phyloP scores from a whole-genome alignment of 2,888 invertebrate genomes.

The Caenorhabditis wallacei region DNA sequence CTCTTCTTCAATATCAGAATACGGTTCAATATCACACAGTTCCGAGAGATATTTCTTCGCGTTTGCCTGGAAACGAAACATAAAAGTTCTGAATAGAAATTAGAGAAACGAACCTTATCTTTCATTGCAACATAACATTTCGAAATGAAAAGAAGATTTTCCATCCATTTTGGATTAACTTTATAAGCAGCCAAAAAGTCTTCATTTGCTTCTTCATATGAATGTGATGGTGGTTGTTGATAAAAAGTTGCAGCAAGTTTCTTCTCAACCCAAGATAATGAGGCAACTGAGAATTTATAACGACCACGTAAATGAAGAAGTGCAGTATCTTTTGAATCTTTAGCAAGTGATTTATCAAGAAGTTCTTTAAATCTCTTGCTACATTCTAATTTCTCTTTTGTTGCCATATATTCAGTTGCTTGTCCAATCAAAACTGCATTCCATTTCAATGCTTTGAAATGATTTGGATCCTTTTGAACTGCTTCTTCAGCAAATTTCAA shows the following conservation, averaged over 20 bases:
- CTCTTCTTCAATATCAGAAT: slow-evolving; percentile 69
- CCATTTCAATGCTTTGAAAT: slow-evolving; percentile 79
- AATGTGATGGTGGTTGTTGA: slow-evolving; percentile 65
- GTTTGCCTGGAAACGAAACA: slow-evolving; percentile 49
- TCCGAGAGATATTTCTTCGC: slow-evolving; percentile 74
- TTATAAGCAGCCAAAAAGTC: slow-evolving; percentile 81
- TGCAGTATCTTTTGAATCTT: slow-evolving; percentile 68
- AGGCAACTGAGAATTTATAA: slow-evolving; percentile 73
- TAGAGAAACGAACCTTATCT: slow-evolving; percentile 68
- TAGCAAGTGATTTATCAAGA: slow-evolving; percentile 75
- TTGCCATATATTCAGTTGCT: slow-evolving; percentile 74
- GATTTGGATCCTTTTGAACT: slow-evolving; percentile 56
- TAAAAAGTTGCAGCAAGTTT: slow-evolving; percentile 45
- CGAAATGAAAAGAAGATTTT: slow-evolving; percentile 84
- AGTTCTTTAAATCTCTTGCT: slow-evolving; percentile 79
- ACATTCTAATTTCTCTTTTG: slow-evolving; percentile 79
- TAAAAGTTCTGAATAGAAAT: no score
- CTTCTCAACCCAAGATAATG: slow-evolving; percentile 74
- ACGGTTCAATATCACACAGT: slow-evolving; percentile 64
- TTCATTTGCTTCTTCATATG: slow-evolving; percentile 71
- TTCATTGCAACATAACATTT: slow-evolving; percentile 80
- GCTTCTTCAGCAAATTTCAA: slow-evolving; percentile 59
- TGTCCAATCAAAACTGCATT: slow-evolving; percentile 77
- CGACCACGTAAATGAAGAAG: slow-evolving; percentile 76
- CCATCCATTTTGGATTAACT: slow-evolving; percentile 84